Base-by-base conservation (phyloP, 2,888 invertebrate species). In the Lampropteryx suffumata region DNA sequence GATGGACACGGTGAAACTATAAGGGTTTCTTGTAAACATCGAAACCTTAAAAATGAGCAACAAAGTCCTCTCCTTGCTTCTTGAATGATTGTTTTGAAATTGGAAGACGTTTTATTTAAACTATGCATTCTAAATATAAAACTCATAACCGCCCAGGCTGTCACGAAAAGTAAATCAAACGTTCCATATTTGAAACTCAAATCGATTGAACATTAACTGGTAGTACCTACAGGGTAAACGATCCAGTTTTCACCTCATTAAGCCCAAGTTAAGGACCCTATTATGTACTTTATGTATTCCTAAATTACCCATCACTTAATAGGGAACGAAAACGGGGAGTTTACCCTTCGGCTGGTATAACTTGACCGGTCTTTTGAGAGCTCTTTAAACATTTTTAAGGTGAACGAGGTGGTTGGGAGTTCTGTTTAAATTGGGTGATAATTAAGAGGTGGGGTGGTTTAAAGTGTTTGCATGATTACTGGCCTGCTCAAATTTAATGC, bases 301-400 rank as follows among this genome's bases (percentile, higher is more conserved):
- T 88, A 89, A 90, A 90, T 90, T 90, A 87, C 87, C 87, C 86
- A 86, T 88, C 87, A 86, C 87, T 88, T 88, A 87, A 88, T 84
- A 84, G 84, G 83, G 82, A 79, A 75, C 77, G 71, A 71, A 65
- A 68, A 69, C 68, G 61, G 78, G 84, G 84, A 77, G 82, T 66
- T 75, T 76, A 73, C 81, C 84, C 80, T 69, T 65, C 64, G 56
- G 43, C 86, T 80, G 76, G 42, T 67, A 39, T 71, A 67, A 51
- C 35, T 49, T 70, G 82, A 71, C 56, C 80, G 65, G 60, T 67
- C 61, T 55, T 36, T 45, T 46, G 30, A 8, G 28, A 30, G 24
- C 2, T 37, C 36, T 51, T 14, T 12, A 30, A 47, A 13, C 10
- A 35, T 13, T 41, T 40, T 41, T 39, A 9, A 24, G 13, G 10